Evolutionary conservation across 2,888 invertebrate genomes (phyloP), one percentile per base, ranked within the genome.

Genomic region (Bhutanitis thaidina): DNA sequence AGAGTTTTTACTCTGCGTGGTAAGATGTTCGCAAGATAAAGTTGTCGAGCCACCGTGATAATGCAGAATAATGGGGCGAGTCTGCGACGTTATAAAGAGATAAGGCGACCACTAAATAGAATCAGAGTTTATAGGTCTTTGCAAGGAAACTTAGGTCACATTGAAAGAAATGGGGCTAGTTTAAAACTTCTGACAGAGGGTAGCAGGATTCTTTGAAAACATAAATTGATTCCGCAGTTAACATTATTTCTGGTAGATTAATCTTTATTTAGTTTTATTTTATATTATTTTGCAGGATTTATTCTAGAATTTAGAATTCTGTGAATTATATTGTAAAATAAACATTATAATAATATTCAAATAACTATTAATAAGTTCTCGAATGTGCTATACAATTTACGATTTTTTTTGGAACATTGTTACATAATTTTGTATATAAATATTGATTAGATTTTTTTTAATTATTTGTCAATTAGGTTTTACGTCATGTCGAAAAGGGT

Each of bases 1-100:
- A 55, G 50, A 43, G 59, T 62, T 59, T 60, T 58, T 59, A 59
- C 59, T 56, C 55, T 59, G 55, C 63, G 65, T 64, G 60, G 66
- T 61, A 63, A 65, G 63, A 69, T 61, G 69, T 66, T 56, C 60
- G 54, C 51, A 49, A 62, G 72, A 78, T 76, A 78, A 74, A 74
- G 69, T 77, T 72, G 71, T 76, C 76, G 71, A 69, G 69, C 74
- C 72, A 69, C 67, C 74, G 62, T 34, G 34, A 13, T 70, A 86
- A 85, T 79, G 67, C 65, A 74, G 74, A 85, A 74, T 84, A 84
- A 87, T 82, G 82, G 77, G 67, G 69, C 69, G 71, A 70, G 74
- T 68, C 71, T 62, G 61, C 66, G 61, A 64, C 63, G 71, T 73
- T 77, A 81, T 77, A 71, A 78, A 67, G 64, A 78, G 82, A 85